A percentile compares a stretch with the other conserved stretches of the same genome.
phyloP scores from a whole-genome alignment of 2,888 invertebrate genomes.

The Ischnura elegans region DNA sequence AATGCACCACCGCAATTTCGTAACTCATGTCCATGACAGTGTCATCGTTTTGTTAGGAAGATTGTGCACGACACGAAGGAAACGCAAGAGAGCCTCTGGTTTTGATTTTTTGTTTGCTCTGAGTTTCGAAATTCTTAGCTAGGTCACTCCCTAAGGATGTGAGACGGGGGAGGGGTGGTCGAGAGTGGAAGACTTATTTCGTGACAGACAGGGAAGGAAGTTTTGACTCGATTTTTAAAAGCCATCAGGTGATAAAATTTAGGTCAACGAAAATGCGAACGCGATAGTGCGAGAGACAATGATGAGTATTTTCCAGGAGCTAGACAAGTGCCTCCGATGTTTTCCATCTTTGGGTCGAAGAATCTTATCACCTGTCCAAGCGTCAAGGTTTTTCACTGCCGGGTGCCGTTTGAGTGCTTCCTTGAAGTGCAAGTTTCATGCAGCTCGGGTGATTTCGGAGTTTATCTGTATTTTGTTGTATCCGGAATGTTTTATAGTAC shows the following conservation, averaged over 20 bases:
- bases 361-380: background rate
- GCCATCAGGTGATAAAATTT: slow-evolving; percentile 46
- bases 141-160: background rate
- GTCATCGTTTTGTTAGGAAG: background rate
- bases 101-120: background rate
- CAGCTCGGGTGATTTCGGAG: no score
- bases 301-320: background rate
- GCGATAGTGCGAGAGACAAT: background rate
- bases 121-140: background rate
- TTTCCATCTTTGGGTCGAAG: background rate
- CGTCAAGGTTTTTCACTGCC: background rate
- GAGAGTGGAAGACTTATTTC: background rate
- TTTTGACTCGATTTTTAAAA: slow-evolving; percentile 42
- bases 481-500: background rate
- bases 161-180: background rate
- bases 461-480: background rate
- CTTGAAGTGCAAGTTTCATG: no score
- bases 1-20: no score
- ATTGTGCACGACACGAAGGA: background rate
- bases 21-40: background rate
- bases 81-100: background rate
- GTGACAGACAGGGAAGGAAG: slow-evolving; percentile 14
- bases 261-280: slow-evolving; percentile 17
- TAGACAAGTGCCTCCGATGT: background rate
- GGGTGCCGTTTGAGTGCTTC: background rate